A percentile compares a stretch with the other conserved stretches of the same genome.
phyloP scores from a whole-genome alignment of 2,888 invertebrate genomes.

The Dolomedes plantarius region DNA sequence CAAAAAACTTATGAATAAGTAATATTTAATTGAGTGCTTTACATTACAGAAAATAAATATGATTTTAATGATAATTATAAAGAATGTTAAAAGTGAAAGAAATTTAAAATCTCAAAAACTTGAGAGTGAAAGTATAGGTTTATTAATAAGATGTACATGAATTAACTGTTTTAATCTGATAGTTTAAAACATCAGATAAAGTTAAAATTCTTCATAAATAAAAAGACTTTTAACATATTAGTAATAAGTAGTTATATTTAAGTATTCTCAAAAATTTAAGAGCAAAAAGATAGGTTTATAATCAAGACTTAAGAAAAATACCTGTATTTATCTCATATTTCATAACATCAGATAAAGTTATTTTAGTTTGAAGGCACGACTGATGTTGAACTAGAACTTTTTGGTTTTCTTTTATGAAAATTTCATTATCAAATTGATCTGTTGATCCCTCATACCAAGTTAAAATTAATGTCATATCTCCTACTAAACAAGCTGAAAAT shows the following conservation, averaged over 20 bases:
- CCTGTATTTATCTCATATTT: neutral
- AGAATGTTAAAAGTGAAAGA: too few relatives aligned
- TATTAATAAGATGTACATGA: constrained; percentile 10
- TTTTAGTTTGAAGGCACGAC: neutral
- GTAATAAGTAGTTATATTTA: too few relatives aligned
- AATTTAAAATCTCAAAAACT: too few relatives aligned
- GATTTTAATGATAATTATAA: too few relatives aligned
- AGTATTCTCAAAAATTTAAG: too few relatives aligned
- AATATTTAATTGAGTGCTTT: too few relatives aligned
- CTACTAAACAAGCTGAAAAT: neutral
- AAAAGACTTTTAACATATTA: too few relatives aligned
- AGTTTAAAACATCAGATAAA: constrained; percentile 4
- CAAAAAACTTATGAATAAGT: too few relatives aligned
- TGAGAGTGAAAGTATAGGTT: too few relatives aligned
- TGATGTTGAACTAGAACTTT: constrained; percentile 29
- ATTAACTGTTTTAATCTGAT: neutral
- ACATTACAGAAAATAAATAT: too few relatives aligned
- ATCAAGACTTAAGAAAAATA: constrained; percentile 20
- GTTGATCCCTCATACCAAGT: constrained; percentile 27
- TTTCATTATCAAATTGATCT: constrained; percentile 40
- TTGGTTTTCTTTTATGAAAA: constrained; percentile 19
- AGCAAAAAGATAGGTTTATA: too few relatives aligned
- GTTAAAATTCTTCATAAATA: too few relatives aligned
- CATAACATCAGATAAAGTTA: constrained; percentile 16
- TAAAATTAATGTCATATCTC: constrained; percentile 18